These are phyloP conservation scores for Charanyca ferruginea DNA, from an alignment of 2,888 invertebrate genomes.

Conservation along the genomic window DNA sequence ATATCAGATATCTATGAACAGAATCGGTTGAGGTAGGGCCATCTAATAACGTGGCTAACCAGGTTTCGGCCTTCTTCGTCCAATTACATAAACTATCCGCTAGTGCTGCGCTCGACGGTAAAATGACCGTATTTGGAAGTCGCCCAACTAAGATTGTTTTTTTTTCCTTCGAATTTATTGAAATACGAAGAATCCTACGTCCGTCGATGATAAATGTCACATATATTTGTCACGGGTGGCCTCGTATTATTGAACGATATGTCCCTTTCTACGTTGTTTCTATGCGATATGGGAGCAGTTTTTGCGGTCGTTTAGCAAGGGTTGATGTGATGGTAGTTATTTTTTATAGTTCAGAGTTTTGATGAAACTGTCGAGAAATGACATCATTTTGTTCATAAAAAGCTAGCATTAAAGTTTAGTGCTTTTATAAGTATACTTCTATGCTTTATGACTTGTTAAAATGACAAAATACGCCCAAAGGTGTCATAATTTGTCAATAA, in stretches of 20 bases:
- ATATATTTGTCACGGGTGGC: slow-evolving; percentile 67
- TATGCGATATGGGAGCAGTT: slow-evolving; percentile 28
- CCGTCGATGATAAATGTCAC: slow-evolving; percentile 65
- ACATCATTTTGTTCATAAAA: not conserved
- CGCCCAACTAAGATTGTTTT: slow-evolving; percentile 76
- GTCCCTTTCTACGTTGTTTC: slow-evolving; percentile 57
- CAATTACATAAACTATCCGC: slow-evolving; percentile 62
- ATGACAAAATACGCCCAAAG: not conserved
- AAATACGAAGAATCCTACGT: slow-evolving; percentile 63
- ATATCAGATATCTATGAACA: slow-evolving; percentile 44
- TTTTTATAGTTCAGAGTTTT: slow-evolving; percentile 12
- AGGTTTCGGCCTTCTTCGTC: slow-evolving; percentile 49
- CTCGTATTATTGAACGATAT: slow-evolving; percentile 57
- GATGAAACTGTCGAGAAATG: not conserved
- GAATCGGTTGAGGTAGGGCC: slow-evolving; percentile 49
- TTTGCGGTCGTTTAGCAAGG: slow-evolving; percentile 27
- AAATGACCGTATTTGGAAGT: slow-evolving; percentile 75
- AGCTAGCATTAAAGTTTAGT: not conserved
- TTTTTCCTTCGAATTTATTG: slow-evolving; percentile 71
- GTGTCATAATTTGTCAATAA: not conserved
- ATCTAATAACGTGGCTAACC: slow-evolving; percentile 54
- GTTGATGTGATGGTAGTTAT: slow-evolving; percentile 3
- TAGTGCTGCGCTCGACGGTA: slow-evolving; percentile 41
- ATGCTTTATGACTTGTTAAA: not conserved
- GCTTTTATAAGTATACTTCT: not conserved